A percentile compares a stretch with the other conserved stretches of the same genome.
Conservation (phyloP, 2,113 vertebrate genomes). For the Nesogale talazaci region DNA sequence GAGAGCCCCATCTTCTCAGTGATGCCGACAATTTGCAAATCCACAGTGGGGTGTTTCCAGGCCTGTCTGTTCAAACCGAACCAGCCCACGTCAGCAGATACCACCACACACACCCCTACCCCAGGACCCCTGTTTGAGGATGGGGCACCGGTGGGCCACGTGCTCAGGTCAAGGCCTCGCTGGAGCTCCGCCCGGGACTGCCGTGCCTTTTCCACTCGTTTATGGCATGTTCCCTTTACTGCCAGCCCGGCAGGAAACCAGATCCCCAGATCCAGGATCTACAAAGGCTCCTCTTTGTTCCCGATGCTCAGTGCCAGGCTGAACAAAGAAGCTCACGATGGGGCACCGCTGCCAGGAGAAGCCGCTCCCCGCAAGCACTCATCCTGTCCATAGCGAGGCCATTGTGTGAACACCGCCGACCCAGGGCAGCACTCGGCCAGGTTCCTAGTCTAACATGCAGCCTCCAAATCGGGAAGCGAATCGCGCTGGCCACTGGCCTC, state of each 20-base stretch:
- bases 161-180: slow-evolving; percentile 41
- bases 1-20: slow-evolving; percentile 57
- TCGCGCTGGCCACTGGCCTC: not conserved
- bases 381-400: not conserved
- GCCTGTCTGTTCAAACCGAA: not conserved
- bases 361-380: not conserved
- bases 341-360: not conserved
- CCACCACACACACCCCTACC: no score
- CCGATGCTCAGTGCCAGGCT: slow-evolving; percentile 4
- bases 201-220: slow-evolving; percentile 1
- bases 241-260: not conserved
- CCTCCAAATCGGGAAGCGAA: not conserved
- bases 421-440: not conserved
- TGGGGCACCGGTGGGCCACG: slow-evolving; percentile 8
- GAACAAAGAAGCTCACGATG: slow-evolving; percentile 9
- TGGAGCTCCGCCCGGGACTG: not conserved
- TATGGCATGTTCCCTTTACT: slow-evolving; percentile 63
- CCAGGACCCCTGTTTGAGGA: slow-evolving; percentile 37
- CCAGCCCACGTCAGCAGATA: no score
- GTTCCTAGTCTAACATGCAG: not conserved
- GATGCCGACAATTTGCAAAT: slow-evolving; percentile 41
- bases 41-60: not conserved
- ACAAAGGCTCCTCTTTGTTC: slow-evolving; percentile 64
- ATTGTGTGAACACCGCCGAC: not conserved
- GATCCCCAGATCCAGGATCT: slow-evolving; percentile 55